These are phyloP conservation scores for Sapayoa aenigma DNA, from an alignment of 2,113 vertebrate genomes.

Conservation along the genomic window DNA sequence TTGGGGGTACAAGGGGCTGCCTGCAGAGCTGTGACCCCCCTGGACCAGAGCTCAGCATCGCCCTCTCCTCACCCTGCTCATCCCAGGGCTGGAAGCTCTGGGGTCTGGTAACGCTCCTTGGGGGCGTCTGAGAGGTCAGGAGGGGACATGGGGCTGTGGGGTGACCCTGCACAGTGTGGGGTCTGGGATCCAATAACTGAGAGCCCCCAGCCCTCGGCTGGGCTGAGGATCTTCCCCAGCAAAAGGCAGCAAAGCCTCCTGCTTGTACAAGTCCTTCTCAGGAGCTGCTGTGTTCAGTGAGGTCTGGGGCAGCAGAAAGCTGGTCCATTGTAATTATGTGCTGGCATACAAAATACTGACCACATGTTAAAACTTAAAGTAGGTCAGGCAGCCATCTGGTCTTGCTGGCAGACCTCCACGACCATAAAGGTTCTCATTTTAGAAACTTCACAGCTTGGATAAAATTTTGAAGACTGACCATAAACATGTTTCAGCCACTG, in stretches of 20 bases:
- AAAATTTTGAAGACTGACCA: neutral
- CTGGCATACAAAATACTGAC: neutral
- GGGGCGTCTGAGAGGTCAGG: neutral
- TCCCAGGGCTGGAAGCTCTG: neutral
- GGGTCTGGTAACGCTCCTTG: neutral
- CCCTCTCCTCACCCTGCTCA: neutral
- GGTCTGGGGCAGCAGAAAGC: neutral
- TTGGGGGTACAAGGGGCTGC: neutral
- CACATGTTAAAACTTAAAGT: neutral
- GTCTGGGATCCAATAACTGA: neutral
- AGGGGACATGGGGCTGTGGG: neutral
- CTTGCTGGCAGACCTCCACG: neutral
- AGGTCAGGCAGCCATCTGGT: conserved; percentile 43
- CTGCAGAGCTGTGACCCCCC: neutral
- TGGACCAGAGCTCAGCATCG: accelerated
- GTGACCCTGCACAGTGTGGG: neutral
- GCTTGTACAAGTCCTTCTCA: neutral
- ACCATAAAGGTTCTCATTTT: neutral
- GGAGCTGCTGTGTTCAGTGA: neutral
- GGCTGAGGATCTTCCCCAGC: neutral
- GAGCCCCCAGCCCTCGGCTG: neutral
- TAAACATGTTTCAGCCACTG: neutral
- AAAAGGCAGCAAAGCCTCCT: neutral
- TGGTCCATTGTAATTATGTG: accelerated
- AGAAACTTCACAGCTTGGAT: neutral